phyloP scores from a whole-genome alignment of 2,888 invertebrate genomes.

The Venustoraphidia nigricollis region DNA sequence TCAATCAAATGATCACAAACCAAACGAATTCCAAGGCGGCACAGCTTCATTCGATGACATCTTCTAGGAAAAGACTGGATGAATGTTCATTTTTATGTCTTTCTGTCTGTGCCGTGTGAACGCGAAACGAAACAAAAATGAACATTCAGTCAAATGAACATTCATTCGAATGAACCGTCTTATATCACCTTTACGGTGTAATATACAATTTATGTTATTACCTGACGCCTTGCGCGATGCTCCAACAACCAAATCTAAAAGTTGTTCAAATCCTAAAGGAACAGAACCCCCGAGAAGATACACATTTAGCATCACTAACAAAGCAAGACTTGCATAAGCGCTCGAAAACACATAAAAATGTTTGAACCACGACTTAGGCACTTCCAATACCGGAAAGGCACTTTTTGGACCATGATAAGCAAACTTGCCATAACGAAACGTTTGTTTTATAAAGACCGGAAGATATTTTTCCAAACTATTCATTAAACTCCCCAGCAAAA shows the following conservation, averaged over 20 bases:
- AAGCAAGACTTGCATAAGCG: slow-evolving; percentile 32
- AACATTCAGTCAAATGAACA: too few relatives aligned
- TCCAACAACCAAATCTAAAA: slow-evolving; percentile 32
- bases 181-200: too few relatives aligned
- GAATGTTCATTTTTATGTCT: too few relatives aligned
- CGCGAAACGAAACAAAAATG: too few relatives aligned
- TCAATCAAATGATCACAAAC: too few relatives aligned
- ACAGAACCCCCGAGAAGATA: slow-evolving; percentile 33
- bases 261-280: slow-evolving; percentile 29
- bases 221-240: slow-evolving; percentile 30
- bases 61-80: too few relatives aligned
- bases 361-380: slow-evolving; percentile 65
- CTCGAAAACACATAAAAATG: slow-evolving; percentile 67
- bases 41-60: too few relatives aligned
- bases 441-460: slow-evolving; percentile 46
- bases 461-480: slow-evolving; percentile 48
- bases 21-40: too few relatives aligned
- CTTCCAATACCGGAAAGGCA: slow-evolving; percentile 32
- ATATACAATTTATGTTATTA: slow-evolving; percentile 21
- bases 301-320: slow-evolving; percentile 32
- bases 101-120: too few relatives aligned
- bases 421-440: slow-evolving; percentile 60
- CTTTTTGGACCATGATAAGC: slow-evolving; percentile 35
- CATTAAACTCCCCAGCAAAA: slow-evolving; percentile 43
- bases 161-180: too few relatives aligned